Evolutionary conservation across 2,113 vertebrate genomes (phyloP), one percentile per base, ranked within the genome.

Genomic region (Chloropsis cyanopogon): DNA sequence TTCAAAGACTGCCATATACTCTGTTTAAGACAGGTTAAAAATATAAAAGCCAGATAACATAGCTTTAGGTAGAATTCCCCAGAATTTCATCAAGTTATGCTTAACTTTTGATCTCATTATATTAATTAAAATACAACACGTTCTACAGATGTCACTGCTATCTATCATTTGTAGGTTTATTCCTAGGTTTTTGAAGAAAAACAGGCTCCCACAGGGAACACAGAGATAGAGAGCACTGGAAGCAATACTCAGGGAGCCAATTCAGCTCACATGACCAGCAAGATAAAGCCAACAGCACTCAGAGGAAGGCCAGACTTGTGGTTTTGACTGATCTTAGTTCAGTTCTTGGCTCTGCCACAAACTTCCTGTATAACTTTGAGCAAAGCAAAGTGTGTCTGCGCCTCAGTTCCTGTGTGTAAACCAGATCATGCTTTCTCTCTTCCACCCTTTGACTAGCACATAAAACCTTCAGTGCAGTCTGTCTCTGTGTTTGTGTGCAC

Each of bases 271-370:
- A 88, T 66, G 85, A 90, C 50, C 66, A 73, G 75, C 75, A 77
- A 93, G 71, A 63, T 86, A 91, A 95, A 91, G 90, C 63, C 89
- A 91, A 46, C 23, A 56, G 90, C 91, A 80, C 87, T 85, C 14
- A 94, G 82, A 85, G 64, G 75, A 77, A 90, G 91, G 76, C 93
- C 87, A 95, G 87, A 13, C 87, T 90, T 92, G 93, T 1, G 63
- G 93, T 96, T 87, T 65, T 44, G 90, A 77, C 71, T 82, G 90
- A 93, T 93, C 66, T 90, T 64, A 49, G 79, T 41, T 90, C 68
- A 77, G 82, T 66, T 88, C 85, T 93, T 92, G 87, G 88, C 82
- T 88, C 79, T 90, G 88, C 88, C 92, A 73, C 92, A 95, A 71
- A 81, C 60, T 94, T 95, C 87, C 92, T 80, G 82, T 68, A 70